Conservation (phyloP, 2,113 vertebrate species). For the Emydocephalus ijimae region DNA sequence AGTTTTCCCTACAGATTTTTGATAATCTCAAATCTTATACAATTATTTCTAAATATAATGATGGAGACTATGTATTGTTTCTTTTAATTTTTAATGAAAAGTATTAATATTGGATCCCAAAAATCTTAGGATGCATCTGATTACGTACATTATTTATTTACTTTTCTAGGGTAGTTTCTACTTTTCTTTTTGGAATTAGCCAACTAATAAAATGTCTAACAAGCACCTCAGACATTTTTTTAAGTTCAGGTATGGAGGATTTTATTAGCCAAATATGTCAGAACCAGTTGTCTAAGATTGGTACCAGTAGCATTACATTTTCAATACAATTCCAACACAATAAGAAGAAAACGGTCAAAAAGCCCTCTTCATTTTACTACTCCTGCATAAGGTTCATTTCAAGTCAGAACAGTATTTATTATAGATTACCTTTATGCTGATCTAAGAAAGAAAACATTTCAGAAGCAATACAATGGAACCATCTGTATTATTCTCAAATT, state of each 20-base stretch:
- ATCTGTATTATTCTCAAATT: not conserved
- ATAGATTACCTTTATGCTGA: not conserved
- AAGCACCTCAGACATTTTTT: not conserved
- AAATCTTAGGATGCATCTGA: not conserved
- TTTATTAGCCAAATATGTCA: not conserved
- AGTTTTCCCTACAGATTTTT: not conserved
- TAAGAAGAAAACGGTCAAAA: not conserved
- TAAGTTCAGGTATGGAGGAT: not conserved
- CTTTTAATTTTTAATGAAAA: not conserved
- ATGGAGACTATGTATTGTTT: not conserved
- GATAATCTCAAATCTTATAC: not conserved
- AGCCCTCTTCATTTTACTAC: not conserved
- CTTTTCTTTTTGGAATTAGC: not conserved
- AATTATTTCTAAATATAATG: not conserved
- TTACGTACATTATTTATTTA: not conserved
- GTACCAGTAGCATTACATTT: not conserved
- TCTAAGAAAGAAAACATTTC: not conserved
- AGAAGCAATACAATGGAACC: not conserved
- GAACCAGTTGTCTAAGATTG: not conserved
- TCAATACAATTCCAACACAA: not conserved
- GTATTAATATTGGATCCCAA: not conserved
- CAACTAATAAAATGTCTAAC: not conserved
- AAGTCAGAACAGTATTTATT: not conserved
- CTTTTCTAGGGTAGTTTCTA: not conserved
- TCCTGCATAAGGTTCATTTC: not conserved